phyloP scores from a whole-genome alignment of 2,113 vertebrate species.

The Pteruthius melanotis region DNA sequence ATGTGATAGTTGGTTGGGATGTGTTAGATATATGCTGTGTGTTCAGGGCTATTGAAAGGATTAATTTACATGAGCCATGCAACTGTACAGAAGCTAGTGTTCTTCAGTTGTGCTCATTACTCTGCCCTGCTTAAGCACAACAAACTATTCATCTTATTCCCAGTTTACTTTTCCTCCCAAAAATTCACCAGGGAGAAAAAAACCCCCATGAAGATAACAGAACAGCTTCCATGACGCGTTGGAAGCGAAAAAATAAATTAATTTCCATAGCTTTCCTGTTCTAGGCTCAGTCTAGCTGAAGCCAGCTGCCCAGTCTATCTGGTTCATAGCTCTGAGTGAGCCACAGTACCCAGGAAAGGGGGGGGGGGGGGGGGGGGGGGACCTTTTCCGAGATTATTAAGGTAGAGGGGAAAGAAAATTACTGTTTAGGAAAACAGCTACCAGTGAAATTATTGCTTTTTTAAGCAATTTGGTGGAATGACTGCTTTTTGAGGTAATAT shows the following conservation, averaged over 20 bases:
- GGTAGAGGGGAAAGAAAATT: not conserved
- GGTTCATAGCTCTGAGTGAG: not conserved
- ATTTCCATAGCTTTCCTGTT: not conserved
- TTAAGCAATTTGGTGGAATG: not conserved
- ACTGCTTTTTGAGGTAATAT: not conserved
- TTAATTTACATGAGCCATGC: not conserved
- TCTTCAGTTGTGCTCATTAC: not conserved
- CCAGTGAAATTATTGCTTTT: not conserved
- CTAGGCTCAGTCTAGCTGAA: not conserved
- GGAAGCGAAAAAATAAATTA: not conserved
- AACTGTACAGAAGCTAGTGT: not conserved
- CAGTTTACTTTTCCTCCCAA: not conserved
- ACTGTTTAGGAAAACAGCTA: not conserved
- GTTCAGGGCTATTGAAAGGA: not conserved
- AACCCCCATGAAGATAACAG: not conserved
- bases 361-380: fast-evolving
- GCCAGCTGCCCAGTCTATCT: not conserved
- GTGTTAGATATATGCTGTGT: not conserved
- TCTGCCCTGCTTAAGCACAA: not conserved
- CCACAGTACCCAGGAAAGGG: not conserved
- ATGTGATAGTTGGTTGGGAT: not conserved
- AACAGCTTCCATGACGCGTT: not conserved
- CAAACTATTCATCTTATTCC: not conserved
- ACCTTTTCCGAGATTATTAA: not conserved
- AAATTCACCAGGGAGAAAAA: not conserved